Base-by-base conservation (phyloP, 1,140 invertebrate species). In the Hycleus cichorii region DNA sequence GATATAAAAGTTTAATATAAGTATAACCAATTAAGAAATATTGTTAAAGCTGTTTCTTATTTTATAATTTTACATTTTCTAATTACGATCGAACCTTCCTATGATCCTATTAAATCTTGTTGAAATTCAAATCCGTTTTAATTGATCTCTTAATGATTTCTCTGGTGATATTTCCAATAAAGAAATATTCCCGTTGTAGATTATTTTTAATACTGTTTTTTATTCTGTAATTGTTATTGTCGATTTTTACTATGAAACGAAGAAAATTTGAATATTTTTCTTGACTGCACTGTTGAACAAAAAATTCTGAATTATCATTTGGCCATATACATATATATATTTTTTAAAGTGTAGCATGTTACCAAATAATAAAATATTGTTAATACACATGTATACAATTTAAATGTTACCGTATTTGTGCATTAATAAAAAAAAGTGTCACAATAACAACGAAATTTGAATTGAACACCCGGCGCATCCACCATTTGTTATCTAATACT, bases 361-460 rank as follows among this genome's bases (percentile, higher is more conserved):
- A 73, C 69, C 70, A 67, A 68, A 66, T 66, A 66, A 63, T 56
- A 49, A 64, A 61, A 69, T 69, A 68, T 72, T 72, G 70, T 73
- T 73, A 72, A 71, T 67, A 72, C 69, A 69, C 66, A 73, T 73
- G 69, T 73, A 73, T 73, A 72, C 72, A 72, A 68, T 70, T 70
- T 72, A 66, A 71, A 71, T 73, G 72, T 73, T 73, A 73, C 69
- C 69, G 69, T 73, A 73, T 69, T 73, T 73, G 70, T 73, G 70
- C 70, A 73, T 73, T 72, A 73, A 73, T 72, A 73, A 73, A 72
- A 67, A n/a, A 66, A 69, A 62, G 65, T 69, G 67, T 69, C 65
- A 66, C 63, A 69, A 47, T 60, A 46, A 53, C 39, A 2, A 18
- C 18, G 18, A 18, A 18, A 18, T 18, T 18, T 18, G n/a, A 2